A percentile compares a stretch with the other conserved stretches of the same genome.
These are phyloP conservation scores for Oreochromis spilurus DNA, from an alignment of 2,113 vertebrate species.

Conservation along the genomic window DNA sequence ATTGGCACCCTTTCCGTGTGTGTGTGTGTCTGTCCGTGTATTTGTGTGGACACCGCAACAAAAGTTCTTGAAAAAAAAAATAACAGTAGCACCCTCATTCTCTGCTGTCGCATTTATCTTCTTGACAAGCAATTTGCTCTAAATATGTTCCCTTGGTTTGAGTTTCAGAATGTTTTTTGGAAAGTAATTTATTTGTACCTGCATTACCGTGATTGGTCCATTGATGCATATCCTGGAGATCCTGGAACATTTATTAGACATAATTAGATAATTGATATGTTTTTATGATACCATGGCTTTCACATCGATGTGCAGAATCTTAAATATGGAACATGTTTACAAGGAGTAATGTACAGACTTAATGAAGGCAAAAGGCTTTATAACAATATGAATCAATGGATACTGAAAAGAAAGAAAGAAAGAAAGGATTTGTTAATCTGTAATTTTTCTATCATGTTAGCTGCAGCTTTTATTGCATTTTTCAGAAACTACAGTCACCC, in stretches of 20 bases:
- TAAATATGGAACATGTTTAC: background rate
- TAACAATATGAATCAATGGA: background rate
- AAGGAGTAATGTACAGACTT: background rate
- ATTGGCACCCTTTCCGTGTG: slow-evolving; percentile 30
- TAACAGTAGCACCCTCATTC: slow-evolving; percentile 6
- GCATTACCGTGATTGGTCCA: background rate
- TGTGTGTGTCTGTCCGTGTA: background rate
- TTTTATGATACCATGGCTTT: background rate
- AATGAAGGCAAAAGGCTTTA: background rate
- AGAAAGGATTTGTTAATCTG: background rate
- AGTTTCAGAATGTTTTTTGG: slow-evolving; percentile 33
- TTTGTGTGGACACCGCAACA: background rate
- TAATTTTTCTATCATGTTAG: background rate
- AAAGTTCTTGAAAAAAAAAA: slow-evolving; percentile 31
- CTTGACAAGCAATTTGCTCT: slow-evolving; percentile 66
- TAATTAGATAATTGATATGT: background rate
- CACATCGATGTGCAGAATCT: background rate
- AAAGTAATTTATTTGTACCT: slow-evolving; percentile 39
- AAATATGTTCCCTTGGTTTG: slow-evolving; percentile 54
- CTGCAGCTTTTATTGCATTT: background rate
- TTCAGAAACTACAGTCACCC: background rate
- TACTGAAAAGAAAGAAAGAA: background rate
- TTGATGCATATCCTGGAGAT: background rate
- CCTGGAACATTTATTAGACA: background rate
- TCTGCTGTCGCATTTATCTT: slow-evolving; percentile 56